A percentile compares a stretch with the other conserved stretches of the same genome.
Evolutionary conservation across 2,888 invertebrate genomes (phyloP).

Genomic region (Caenorhabditis sp.): DNA sequence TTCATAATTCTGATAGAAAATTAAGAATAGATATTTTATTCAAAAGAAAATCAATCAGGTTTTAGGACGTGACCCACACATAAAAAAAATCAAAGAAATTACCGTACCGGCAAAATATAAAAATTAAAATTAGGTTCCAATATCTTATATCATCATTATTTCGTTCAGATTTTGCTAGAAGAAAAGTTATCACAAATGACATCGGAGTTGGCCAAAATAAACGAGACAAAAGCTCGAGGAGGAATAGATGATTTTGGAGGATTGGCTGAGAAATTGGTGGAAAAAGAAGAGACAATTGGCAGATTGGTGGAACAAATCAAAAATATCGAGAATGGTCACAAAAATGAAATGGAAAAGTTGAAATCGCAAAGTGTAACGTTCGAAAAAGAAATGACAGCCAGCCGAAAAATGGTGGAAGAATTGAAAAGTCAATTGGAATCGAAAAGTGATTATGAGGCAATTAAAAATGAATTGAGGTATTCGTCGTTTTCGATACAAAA

Average conservation of each 20-base stretch:
- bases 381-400: neutral
- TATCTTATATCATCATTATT: too few species aligned
- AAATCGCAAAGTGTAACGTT: neutral
- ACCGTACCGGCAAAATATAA: too few species aligned
- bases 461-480: slow-evolving; percentile 83
- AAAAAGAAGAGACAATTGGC: slow-evolving; percentile 72
- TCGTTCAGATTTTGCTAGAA: slow-evolving; percentile 42
- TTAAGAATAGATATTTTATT: too few species aligned
- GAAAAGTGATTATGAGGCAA: slow-evolving; percentile 83
- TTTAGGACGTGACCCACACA: too few species aligned
- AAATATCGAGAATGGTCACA: slow-evolving; percentile 11
- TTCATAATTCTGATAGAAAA: too few species aligned
- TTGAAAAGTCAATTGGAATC: slow-evolving; percentile 37
- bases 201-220: neutral
- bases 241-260: slow-evolving; percentile 55
- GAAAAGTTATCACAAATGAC: slow-evolving; percentile 24
- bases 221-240: slow-evolving; percentile 2
- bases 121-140: too few species aligned
- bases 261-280: slow-evolving; percentile 48
- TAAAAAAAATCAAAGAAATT: too few species aligned
- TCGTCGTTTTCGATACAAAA: neutral
- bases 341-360: neutral
- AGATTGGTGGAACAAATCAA: slow-evolving; percentile 75
- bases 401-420: slow-evolving; percentile 7
- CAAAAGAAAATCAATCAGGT: too few species aligned